Conservation (phyloP, 2,888 invertebrate species). For the Alsophila aescularia region DNA sequence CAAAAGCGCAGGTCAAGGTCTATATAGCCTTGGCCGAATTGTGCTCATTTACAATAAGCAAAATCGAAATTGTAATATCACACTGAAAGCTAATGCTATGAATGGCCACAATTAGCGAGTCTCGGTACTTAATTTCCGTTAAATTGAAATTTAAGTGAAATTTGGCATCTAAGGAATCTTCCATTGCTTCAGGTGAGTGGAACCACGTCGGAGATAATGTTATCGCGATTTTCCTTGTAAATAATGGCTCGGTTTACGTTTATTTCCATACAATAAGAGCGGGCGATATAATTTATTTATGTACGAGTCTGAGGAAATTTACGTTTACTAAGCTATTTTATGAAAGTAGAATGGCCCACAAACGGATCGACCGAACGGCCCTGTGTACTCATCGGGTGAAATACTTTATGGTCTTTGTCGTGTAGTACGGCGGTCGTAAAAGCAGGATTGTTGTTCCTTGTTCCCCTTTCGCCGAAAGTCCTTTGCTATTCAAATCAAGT, state of each 20-base stretch:
- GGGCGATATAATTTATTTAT: constrained; percentile 21
- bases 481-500: constrained; percentile 42
- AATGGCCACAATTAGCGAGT: constrained; percentile 44
- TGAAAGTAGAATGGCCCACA: constrained; percentile 21
- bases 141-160: constrained; percentile 33
- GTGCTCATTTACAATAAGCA: constrained; percentile 43
- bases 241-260: constrained; percentile 12
- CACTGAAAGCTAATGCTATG: constrained; percentile 46
- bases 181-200: constrained; percentile 14
- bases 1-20: constrained; percentile 73
- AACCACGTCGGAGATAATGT: constrained; percentile 22
- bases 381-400: constrained; percentile 36
- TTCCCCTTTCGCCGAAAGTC: constrained; percentile 33
- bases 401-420: constrained; percentile 44
- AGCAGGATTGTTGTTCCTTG: constrained; percentile 32
- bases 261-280: constrained; percentile 19
- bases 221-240: constrained; percentile 20
- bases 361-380: constrained; percentile 15
- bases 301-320: constrained; percentile 12
- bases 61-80: constrained; percentile 59
- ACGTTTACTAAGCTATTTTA: constrained; percentile 19
- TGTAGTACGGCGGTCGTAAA: constrained; percentile 45
- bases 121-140: constrained; percentile 38
- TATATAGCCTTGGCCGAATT: constrained; percentile 76
- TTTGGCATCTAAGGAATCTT: constrained; percentile 21